A percentile compares a stretch with the other conserved stretches of the same genome.
Conservation (phyloP, 2,888 invertebrate genomes). For the Eulithis prunata region DNA sequence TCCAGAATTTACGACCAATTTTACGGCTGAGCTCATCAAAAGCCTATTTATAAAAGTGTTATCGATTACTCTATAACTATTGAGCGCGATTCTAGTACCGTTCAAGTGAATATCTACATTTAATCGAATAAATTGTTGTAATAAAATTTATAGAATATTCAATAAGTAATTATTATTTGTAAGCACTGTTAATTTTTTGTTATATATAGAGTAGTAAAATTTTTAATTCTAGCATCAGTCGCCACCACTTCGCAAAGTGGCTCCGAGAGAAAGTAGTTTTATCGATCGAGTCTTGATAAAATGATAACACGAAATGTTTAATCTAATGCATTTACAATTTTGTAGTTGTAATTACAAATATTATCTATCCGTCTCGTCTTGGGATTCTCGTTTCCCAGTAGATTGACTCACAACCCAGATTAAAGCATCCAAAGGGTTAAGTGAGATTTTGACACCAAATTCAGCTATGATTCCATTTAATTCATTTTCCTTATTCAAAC, state of each 20-base stretch:
- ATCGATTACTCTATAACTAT: constrained; percentile 17
- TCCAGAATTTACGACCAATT: constrained; percentile 34
- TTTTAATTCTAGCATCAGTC: too few relatives aligned
- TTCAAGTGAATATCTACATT: not conserved
- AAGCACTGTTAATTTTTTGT: too few relatives aligned
- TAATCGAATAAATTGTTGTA: too few relatives aligned
- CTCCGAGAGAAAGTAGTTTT: too few relatives aligned
- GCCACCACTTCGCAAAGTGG: too few relatives aligned
- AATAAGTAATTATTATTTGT: too few relatives aligned
- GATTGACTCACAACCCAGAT: constrained; percentile 21
- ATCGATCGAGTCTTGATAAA: too few relatives aligned
- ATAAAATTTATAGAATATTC: too few relatives aligned
- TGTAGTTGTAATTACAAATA: too few relatives aligned
- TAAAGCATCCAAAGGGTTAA: constrained; percentile 19
- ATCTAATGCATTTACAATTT: too few relatives aligned
- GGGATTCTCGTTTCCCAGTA: constrained; percentile 12
- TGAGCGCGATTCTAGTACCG: not conserved
- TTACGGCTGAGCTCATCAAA: constrained; percentile 35
- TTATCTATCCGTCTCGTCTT: not conserved
- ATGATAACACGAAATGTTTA: too few relatives aligned
- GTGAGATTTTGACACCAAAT: constrained; percentile 16
- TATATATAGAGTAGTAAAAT: too few relatives aligned
- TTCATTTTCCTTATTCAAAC: not conserved
- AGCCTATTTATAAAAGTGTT: constrained; percentile 26
- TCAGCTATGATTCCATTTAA: not conserved